phyloP scores from a whole-genome alignment of 2,797 vertebrate genomes.

The Spinibarbus caldwelli region DNA sequence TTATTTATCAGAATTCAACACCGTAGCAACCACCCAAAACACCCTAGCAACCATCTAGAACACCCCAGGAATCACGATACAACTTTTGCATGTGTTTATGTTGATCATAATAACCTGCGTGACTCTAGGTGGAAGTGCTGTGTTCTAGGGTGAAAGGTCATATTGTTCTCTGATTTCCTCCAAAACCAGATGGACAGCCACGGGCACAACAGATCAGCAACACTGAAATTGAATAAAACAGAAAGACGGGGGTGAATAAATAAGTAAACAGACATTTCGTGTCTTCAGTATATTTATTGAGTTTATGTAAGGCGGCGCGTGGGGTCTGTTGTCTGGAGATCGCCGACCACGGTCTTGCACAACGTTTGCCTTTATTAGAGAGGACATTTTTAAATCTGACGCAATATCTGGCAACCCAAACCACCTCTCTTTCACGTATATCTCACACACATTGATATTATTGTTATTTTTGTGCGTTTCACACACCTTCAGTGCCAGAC shows the following conservation, averaged over 20 bases:
- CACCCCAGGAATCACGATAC: background rate
- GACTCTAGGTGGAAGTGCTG: background rate
- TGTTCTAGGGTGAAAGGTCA: conserved; percentile 7
- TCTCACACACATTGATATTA: conserved; percentile 37
- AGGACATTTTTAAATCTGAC: conserved; percentile 52
- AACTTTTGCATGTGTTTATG: background rate
- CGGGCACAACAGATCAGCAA: background rate
- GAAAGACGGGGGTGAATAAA: background rate
- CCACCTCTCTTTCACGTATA: conserved; percentile 5
- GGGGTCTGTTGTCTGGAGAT: conserved; percentile 20
- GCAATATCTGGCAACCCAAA: conserved; percentile 57
- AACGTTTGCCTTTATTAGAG: conserved; percentile 36
- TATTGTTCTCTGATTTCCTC: background rate
- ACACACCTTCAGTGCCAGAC: conserved; percentile 26
- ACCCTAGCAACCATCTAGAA: background rate
- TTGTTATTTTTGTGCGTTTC: conserved; percentile 46
- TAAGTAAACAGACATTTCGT: background rate
- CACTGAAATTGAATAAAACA: background rate
- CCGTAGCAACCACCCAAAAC: background rate
- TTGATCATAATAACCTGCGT: background rate
- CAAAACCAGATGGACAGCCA: background rate
- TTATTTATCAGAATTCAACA: background rate
- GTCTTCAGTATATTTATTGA: background rate
- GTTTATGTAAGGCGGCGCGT: background rate
- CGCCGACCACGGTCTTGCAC: background rate